These are phyloP conservation scores for Entomobrya multifasciata DNA, from an alignment of 2,888 invertebrate genomes.

Conservation along the genomic window DNA sequence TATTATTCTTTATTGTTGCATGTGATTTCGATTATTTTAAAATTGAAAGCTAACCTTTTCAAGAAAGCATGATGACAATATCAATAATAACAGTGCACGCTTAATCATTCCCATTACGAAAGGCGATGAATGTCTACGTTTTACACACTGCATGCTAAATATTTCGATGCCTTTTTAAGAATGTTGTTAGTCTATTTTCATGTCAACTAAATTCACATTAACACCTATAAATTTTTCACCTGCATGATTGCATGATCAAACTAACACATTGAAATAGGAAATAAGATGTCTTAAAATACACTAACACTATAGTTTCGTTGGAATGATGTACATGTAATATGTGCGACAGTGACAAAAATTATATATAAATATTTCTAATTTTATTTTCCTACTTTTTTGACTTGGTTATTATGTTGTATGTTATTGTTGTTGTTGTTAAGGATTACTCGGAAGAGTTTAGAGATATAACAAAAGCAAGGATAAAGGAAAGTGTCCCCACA, in stretches of 20 bases:
- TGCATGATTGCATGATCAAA: background rate
- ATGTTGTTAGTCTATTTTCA: no score
- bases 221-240: no score
- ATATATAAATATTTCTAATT: conserved; percentile 15
- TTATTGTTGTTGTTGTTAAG: conserved; percentile 83
- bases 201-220: no score
- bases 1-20: no score
- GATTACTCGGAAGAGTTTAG: conserved; percentile 98
- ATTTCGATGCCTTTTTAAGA: no score
- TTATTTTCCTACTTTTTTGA: conserved; percentile 62
- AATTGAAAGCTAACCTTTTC: no score
- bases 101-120: no score
- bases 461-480: conserved; percentile 96
- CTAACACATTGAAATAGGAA: background rate
- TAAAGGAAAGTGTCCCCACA: conserved; percentile 93
- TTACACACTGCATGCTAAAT: no score
- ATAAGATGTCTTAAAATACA: background rate
- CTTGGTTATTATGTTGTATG: conserved; percentile 63
- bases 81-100: no score
- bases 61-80: no score
- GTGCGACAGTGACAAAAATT: background rate
- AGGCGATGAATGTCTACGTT: no score
- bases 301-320: background rate
- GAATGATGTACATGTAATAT: conserved; percentile 9
- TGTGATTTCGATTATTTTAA: no score